phyloP scores from a whole-genome alignment of 2,888 invertebrate species.

The Agriopis leucophaearia region DNA sequence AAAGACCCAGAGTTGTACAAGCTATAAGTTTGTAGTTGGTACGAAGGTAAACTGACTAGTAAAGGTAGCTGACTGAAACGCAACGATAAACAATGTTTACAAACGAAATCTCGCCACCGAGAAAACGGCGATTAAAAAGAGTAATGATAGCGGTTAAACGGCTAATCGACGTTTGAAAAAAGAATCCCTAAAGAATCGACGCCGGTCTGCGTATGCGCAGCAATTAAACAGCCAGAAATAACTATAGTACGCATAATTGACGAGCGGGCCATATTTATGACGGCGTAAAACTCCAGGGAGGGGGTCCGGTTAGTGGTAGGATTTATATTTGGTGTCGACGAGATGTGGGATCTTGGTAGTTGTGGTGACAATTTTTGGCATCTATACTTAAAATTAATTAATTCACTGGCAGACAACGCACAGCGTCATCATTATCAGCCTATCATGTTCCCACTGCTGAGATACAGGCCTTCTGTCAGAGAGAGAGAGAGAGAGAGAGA shows the following conservation, averaged over 20 bases:
- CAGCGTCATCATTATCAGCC: too few relatives aligned
- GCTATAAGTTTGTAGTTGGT: too few relatives aligned
- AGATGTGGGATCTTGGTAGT: neutral
- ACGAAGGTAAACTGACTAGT: neutral
- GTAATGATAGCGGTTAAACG: conserved; percentile 48
- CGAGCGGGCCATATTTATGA: conserved; percentile 72
- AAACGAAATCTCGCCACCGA: conserved; percentile 33
- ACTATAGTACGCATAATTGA: conserved; percentile 74
- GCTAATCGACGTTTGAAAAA: conserved; percentile 50
- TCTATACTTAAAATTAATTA: too few relatives aligned
- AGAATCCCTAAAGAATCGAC: conserved; percentile 56
- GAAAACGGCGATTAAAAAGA: conserved; percentile 46
- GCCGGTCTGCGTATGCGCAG: conserved; percentile 67
- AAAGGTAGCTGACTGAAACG: conserved; percentile 6
- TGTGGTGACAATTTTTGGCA: conserved; percentile 4
- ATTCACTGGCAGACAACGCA: too few relatives aligned
- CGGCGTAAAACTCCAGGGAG: conserved; percentile 54
- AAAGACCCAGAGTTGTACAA: too few relatives aligned
- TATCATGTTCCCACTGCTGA: too few relatives aligned
- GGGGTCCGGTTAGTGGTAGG: conserved; percentile 36
- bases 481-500: too few relatives aligned
- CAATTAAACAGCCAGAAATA: conserved; percentile 82
- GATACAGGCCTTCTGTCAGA: too few relatives aligned
- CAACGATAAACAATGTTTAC: conserved; percentile 27
- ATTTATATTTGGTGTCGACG: conserved; percentile 33